Conservation (phyloP, 2,113 vertebrate species). For the Chinchilla lanigera region DNA sequence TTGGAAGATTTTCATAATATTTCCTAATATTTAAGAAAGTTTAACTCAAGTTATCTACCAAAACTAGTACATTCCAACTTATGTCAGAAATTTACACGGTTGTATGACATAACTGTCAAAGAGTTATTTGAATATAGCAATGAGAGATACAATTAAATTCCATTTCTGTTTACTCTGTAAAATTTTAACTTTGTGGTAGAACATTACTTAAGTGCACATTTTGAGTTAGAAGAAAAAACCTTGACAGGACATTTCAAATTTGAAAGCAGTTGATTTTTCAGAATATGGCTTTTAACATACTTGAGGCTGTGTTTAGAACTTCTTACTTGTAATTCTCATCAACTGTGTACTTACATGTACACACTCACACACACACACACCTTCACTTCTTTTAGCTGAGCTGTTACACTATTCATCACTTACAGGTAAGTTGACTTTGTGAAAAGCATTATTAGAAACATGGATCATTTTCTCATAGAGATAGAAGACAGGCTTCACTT, state of each 20-base stretch:
- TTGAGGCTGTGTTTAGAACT: constrained; percentile 70
- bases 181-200: constrained; percentile 61
- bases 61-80: constrained; percentile 48
- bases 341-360: not conserved
- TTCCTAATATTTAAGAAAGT: constrained; percentile 71
- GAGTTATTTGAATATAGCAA: not conserved
- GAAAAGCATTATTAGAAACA: not conserved
- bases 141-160: not conserved
- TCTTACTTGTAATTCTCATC: constrained; percentile 52
- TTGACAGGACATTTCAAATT: not conserved
- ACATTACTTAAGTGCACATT: constrained; percentile 51
- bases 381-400: not conserved
- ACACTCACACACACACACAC: not conserved
- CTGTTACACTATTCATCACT: constrained; percentile 41
- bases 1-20: constrained; percentile 69
- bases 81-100: constrained; percentile 39
- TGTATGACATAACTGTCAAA: not conserved
- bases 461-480: not conserved
- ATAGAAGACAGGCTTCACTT: not conserved
- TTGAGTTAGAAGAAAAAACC: constrained; percentile 65
- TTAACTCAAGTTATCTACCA: constrained; percentile 74
- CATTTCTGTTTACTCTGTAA: constrained; percentile 70
- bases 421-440: not conserved
- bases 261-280: constrained; percentile 5
- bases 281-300: constrained; percentile 23